phyloP scores from a whole-genome alignment of 2,113 vertebrate species.

The Hyaena hyaena region DNA sequence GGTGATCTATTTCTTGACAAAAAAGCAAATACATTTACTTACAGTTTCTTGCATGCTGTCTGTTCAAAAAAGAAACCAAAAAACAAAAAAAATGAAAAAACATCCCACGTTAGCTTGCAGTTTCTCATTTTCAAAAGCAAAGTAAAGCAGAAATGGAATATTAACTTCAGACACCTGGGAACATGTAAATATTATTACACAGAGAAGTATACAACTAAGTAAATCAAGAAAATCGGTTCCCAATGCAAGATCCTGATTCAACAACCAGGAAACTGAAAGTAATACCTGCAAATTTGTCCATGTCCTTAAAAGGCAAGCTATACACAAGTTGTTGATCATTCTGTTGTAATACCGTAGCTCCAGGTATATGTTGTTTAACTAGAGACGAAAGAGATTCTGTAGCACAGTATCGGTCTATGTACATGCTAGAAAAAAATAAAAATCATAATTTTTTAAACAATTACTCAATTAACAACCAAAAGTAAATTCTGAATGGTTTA shows the following conservation, averaged over 20 bases:
- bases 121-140: slow-evolving; percentile 40
- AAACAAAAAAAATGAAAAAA: background rate
- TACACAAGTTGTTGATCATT: slow-evolving; percentile 93
- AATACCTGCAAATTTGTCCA: slow-evolving; percentile 95
- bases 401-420: slow-evolving; percentile 90
- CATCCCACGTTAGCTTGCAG: background rate
- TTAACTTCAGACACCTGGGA: background rate
- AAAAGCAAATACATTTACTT: background rate
- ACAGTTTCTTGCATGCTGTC: background rate
- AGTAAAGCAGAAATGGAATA: background rate
- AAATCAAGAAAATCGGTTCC: background rate
- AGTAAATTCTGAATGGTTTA: background rate
- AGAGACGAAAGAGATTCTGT: slow-evolving; percentile 87
- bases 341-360: slow-evolving; percentile 90
- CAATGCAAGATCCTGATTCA: background rate
- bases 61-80: background rate
- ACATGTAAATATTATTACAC: background rate
- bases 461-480: background rate
- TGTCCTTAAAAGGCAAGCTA: slow-evolving; percentile 93
- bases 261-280: background rate
- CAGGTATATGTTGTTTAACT: slow-evolving; percentile 92
- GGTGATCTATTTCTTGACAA: slow-evolving; percentile 7
- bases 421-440: slow-evolving; percentile 89
- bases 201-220: background rate
- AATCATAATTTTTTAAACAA: background rate